These are phyloP conservation scores for Paraescarpia echinospica DNA, from an alignment of 1,140 invertebrate genomes.

Conservation along the genomic window DNA sequence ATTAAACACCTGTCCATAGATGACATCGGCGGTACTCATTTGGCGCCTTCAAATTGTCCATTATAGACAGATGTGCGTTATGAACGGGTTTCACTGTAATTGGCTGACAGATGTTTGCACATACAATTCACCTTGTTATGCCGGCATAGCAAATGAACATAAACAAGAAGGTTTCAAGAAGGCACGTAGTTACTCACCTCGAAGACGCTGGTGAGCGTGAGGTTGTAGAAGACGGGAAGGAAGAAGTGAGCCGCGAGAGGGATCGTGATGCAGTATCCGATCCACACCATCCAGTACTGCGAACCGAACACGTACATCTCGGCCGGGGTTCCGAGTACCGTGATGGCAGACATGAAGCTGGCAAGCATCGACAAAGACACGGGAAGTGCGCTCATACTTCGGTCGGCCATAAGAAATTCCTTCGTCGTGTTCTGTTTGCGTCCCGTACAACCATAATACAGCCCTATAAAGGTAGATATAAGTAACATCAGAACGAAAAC, in stretches of 20 bases:
- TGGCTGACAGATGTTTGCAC: slow-evolving; percentile 73
- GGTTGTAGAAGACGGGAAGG: slow-evolving; percentile 53
- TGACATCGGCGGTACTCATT: too few relatives aligned
- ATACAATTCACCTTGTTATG: not conserved
- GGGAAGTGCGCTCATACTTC: not conserved
- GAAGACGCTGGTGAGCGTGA: slow-evolving; percentile 51
- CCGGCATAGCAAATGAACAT: not conserved
- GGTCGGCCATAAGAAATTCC: slow-evolving; percentile 66
- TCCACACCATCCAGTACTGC: slow-evolving; percentile 42
- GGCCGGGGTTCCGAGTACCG: slow-evolving; percentile 67
- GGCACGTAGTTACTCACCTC: slow-evolving; percentile 64
- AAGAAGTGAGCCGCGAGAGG: slow-evolving; percentile 41
- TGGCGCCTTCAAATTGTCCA: too few relatives aligned
- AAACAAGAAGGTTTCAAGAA: not conserved
- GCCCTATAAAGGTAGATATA: slow-evolving; percentile 64
- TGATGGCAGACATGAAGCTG: slow-evolving; percentile 20
- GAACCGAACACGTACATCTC: slow-evolving; percentile 71
- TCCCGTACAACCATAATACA: slow-evolving; percentile 80
- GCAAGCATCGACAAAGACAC: slow-evolving; percentile 13
- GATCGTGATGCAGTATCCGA: slow-evolving; percentile 42
- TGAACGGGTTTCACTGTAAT: slow-evolving; percentile 30
- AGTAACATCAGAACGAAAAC: slow-evolving; percentile 23
- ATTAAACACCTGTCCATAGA: too few relatives aligned
- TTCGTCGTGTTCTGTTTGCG: slow-evolving; percentile 81
- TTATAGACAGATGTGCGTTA: too few relatives aligned